Base-by-base conservation (phyloP, 1,140 invertebrate genomes). In the Harpegnathos saltator region DNA sequence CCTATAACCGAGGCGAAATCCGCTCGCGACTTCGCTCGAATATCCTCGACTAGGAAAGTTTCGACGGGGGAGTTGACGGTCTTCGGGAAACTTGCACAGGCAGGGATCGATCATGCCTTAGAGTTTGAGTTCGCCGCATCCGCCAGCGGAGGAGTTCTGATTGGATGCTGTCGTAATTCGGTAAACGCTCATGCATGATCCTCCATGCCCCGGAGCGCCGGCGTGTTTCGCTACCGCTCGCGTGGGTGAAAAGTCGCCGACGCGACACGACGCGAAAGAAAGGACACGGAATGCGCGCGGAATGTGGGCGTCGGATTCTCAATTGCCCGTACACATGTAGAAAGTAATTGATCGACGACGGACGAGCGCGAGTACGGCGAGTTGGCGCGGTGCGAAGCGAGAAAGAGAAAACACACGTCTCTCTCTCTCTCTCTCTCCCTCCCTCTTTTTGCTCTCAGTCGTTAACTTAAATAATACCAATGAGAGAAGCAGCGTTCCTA, bases 121-220 rank as follows among this genome's bases (percentile, higher is more conserved):
- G 62, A 12, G 26, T 50, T 54, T 63, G 11, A 54, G 26, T 54
- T 26, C 29, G 74, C 26, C 48, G 48, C 44, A 77, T 77, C 62
- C 74, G 74, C 50, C 48, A 54, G 3, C 44, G 74, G 29, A 68
- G 62, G 38, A 54, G 44, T 66, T 77, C 74, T 38, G 62, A 77
- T 77, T 77, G 62, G 26, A 77, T 77, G 61, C 73, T 50, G 74
- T 66, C 62, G 74, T 56, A 77, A 77, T 77, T 77, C 48, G 62
- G 74, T 77, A 66, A 66, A 66, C 26, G 62, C 19, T 77, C 66
- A 77, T 77, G 62, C 62, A 77, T 56, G 74, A 77, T 68, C 24
- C 33, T 58, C 33, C 38, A 9, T 5, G 50, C 4, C n/a, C n/a
- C 22, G 24, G 38, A 58, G 65, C 33, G 14, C 14, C 24, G 14